Evolutionary conservation across 2,888 invertebrate species (phyloP).

Genomic region (Papilio gigon): DNA sequence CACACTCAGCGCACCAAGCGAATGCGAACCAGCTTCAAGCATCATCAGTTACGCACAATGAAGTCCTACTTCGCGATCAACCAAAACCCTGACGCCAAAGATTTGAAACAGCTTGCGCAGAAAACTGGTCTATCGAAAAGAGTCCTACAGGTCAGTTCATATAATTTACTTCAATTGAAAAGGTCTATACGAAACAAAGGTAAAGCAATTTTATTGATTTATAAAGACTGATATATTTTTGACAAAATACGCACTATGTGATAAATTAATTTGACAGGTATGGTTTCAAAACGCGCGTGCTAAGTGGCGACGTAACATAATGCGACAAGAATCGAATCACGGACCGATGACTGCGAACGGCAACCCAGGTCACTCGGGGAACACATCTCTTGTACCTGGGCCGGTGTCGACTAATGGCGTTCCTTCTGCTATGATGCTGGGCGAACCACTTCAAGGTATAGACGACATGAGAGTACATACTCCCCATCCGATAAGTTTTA

Average conservation of each 20-base stretch:
- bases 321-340: conserved; percentile 87
- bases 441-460: conserved; percentile 65
- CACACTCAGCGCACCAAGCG: conserved; percentile 91
- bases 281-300: conserved; percentile 99
- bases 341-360: conserved; percentile 55
- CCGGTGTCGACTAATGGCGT: conserved; percentile 52
- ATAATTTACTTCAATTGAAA: not conserved
- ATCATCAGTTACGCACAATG: conserved; percentile 99
- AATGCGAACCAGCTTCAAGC: conserved; percentile 99
- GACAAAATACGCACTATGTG: not conserved
- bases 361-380: conserved; percentile 54
- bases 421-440: conserved; percentile 57
- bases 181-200: not conserved
- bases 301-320: conserved; percentile 97
- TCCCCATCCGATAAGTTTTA: conserved; percentile 69
- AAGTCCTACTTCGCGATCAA: conserved; percentile 99
- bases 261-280: conserved; percentile 84
- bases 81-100: conserved; percentile 99
- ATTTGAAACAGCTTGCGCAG: conserved; percentile 98
- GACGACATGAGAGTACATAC: conserved; percentile 73
- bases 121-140: conserved; percentile 99
- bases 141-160: conserved; percentile 92
- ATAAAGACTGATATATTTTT: not conserved
- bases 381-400: conserved; percentile 55
- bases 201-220: no score